Percentiles rank a stretch among this genome's conserved stretches.
phyloP scores from a whole-genome alignment of 2,113 vertebrate species.

The Todiramphus chloris region DNA sequence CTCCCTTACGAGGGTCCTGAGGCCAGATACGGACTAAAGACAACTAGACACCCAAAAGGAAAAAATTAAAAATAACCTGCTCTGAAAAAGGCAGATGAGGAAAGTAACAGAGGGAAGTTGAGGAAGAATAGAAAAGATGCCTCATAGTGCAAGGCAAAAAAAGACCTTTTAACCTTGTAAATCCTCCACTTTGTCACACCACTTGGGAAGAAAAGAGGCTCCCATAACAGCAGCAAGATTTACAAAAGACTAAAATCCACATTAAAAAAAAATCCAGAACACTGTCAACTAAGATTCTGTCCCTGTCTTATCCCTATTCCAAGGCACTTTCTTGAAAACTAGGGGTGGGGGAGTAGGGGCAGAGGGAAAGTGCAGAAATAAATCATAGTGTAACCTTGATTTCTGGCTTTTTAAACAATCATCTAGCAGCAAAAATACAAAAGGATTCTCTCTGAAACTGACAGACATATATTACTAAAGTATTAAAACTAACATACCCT shows the following conservation, averaged over 20 bases:
- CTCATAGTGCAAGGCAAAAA: rapidly evolving
- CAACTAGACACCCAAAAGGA: neutral
- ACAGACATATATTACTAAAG: neutral
- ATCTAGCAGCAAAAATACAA: neutral
- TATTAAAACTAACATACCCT: neutral
- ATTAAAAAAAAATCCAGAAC: neutral
- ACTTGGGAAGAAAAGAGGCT: neutral
- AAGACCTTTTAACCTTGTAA: neutral
- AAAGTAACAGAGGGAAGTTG: neutral
- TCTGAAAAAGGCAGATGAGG: neutral
- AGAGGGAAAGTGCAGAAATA: neutral
- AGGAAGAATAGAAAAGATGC: neutral
- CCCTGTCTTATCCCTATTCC: neutral
- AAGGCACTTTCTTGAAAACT: neutral
- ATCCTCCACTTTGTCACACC: neutral
- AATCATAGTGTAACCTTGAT: neutral
- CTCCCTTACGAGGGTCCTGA: neutral
- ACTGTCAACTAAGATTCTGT: neutral
- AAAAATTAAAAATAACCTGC: neutral
- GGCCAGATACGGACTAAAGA: neutral
- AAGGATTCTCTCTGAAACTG: neutral
- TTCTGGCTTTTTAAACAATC: too few species aligned
- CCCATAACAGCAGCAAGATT: neutral
- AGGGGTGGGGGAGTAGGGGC: too few species aligned
- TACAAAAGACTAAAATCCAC: neutral